Evolutionary conservation across 2,797 vertebrate genomes (phyloP).

Genomic region (Amphiprion clarkii): DNA sequence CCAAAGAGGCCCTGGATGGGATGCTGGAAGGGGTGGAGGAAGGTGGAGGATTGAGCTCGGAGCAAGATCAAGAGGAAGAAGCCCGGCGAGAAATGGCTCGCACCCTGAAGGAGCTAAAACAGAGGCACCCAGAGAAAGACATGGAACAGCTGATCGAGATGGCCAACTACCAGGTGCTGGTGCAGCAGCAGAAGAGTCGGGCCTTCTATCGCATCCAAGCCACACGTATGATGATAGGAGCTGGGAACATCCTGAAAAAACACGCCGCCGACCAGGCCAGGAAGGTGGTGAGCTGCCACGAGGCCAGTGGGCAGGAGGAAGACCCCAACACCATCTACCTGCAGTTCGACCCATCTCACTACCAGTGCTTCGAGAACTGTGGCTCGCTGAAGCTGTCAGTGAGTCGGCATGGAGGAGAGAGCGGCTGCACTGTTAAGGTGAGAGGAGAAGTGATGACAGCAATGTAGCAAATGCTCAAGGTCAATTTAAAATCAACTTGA

Average conservation of each 20-base stretch:
- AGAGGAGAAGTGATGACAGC: constrained; percentile 22
- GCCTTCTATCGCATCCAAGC: constrained; percentile 93
- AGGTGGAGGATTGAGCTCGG: constrained; percentile 75
- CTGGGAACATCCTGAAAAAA: constrained; percentile 91
- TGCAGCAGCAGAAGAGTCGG: constrained; percentile 91
- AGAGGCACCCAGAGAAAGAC: constrained; percentile 90
- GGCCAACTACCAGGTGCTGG: constrained; percentile 91
- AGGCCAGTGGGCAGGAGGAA: constrained; percentile 87
- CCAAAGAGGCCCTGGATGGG: constrained; percentile 86
- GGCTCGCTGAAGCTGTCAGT: constrained; percentile 88
- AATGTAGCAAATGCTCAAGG: constrained; percentile 34
- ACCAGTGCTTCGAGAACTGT: constrained; percentile 93
- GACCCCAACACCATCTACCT: constrained; percentile 89
- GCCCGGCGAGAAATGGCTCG: constrained; percentile 90
- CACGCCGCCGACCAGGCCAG: constrained; percentile 91
- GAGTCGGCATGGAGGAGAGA: constrained; percentile 86
- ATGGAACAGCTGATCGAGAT: constrained; percentile 92
- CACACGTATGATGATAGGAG: constrained; percentile 92
- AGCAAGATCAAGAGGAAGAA: constrained; percentile 84
- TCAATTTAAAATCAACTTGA: constrained; percentile 39
- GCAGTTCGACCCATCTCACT: constrained; percentile 88
- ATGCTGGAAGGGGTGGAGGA: constrained; percentile 87
- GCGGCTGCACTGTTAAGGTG: constrained; percentile 87
- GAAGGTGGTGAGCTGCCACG: constrained; percentile 89
- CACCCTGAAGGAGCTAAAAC: constrained; percentile 88